Percentiles rank a stretch among this genome's conserved stretches.
Conservation (phyloP, 2,113 vertebrate species). For the Macroglossus sobrinus region DNA sequence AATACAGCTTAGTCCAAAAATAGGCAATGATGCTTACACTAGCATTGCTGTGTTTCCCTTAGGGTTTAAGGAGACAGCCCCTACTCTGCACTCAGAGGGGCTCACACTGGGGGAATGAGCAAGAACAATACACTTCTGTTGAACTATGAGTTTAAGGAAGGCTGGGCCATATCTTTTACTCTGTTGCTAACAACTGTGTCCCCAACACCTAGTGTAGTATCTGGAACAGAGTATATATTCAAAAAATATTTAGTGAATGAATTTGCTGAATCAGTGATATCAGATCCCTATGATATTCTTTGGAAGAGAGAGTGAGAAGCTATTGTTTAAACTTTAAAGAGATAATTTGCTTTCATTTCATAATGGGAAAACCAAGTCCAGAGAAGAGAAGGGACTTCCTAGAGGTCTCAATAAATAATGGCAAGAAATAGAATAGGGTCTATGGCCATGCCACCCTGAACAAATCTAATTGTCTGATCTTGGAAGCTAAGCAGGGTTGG, state of each 20-base stretch:
- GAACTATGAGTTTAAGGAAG: not conserved
- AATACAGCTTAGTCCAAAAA: not conserved
- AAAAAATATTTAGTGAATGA: constrained; percentile 13
- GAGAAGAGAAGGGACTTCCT: constrained; percentile 14
- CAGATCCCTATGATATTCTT: not conserved
- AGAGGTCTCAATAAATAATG: constrained; percentile 39
- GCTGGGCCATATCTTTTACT: not conserved
- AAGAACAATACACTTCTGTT: constrained; percentile 20
- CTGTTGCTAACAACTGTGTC: not conserved
- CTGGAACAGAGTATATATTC: not conserved
- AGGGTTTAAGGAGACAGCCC: not conserved
- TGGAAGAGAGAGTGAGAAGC: not conserved
- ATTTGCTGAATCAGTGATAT: not conserved
- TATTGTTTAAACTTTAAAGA: constrained; percentile 46
- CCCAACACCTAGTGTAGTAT: not conserved
- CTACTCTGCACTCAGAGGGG: not conserved
- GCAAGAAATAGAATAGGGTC: not conserved
- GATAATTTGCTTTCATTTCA: not conserved
- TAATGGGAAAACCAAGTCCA: constrained; percentile 21
- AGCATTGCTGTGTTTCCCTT: not conserved
- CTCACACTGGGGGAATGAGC: not conserved
- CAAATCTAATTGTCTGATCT: too few relatives aligned
- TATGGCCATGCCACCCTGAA: too few relatives aligned
- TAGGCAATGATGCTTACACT: not conserved
- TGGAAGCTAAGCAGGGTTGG: too few relatives aligned